These are phyloP conservation scores for Muscicapa comitata DNA, from an alignment of 2,797 vertebrate genomes.

Conservation along the genomic window DNA sequence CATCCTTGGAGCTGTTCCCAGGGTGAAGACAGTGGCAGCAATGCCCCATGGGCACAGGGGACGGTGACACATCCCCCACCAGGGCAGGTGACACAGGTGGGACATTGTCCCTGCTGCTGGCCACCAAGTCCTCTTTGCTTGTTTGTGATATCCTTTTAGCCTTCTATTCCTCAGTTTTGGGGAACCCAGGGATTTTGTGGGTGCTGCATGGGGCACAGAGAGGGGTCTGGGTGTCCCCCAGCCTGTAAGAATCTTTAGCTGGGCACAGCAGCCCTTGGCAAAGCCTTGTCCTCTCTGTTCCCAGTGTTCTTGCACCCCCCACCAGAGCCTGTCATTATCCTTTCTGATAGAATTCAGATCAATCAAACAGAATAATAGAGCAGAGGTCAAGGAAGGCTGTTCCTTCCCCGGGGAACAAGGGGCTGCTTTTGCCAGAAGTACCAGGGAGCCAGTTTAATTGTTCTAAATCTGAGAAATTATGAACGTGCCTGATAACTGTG, in stretches of 20 bases:
- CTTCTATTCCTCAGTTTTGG: background rate
- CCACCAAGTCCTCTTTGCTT: background rate
- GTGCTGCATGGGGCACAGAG: background rate
- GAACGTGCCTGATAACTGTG: background rate
- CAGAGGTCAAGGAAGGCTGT: constrained; percentile 14
- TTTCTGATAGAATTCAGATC: constrained; percentile 45
- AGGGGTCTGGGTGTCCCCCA: background rate
- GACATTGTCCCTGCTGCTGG: background rate
- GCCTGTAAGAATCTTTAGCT: rapidly evolving
- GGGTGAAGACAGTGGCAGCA: rapidly evolving
- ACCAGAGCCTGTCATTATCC: constrained; percentile 13
- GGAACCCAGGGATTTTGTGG: background rate
- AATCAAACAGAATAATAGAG: constrained; percentile 29
- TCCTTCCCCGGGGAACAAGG: background rate
- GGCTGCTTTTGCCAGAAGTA: background rate
- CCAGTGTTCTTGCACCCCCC: background rate
- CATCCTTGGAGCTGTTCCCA: background rate
- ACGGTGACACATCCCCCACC: background rate
- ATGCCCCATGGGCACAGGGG: rapidly evolving
- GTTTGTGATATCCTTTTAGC: rapidly evolving
- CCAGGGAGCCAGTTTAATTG: background rate
- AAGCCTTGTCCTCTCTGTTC: background rate
- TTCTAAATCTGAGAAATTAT: constrained; percentile 1
- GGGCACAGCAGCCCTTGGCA: background rate
- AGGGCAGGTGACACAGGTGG: background rate